Evolutionary conservation across 64 coral and sea anemone species (phyloP), one percentile per base, ranked within the genome.

Genomic region (Platygyra sinensis): DNA sequence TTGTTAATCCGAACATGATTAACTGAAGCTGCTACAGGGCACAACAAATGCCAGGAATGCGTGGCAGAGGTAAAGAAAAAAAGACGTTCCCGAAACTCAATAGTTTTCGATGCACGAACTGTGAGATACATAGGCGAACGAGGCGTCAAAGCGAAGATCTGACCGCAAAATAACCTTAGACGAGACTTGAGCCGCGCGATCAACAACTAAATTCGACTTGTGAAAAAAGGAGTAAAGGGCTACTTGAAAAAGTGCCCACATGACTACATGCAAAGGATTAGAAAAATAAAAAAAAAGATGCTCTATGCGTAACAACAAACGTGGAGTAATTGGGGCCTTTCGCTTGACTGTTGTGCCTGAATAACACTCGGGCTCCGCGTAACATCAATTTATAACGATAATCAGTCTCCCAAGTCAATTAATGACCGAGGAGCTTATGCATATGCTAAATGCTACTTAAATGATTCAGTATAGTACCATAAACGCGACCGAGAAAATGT

Each of bases 391-490:
- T 36, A 32, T 32, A 85, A 22, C 60, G 60, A 85, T 85, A 85
- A 18, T 65, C 81, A 19, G 28, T n/a, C n/a, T n/a, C n/a, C n/a
- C n/a, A n/a, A n/a, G 57, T 82, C 79, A 82, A 82, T 22, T 82
- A 8, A 16, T 60, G 57, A 22, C 79, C 79, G 30, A 82, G 79
- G 22, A 82, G 54, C 59, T 62, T 64, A 62, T 82, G 79, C 50
- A 82, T 60, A 62, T 82, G 79, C 30, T 82, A 64, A 15, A 82
- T 57, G 50, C 14, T 62, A 82, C 79, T 82, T 14, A 82, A 17
- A 29, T 82, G 79, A 30, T 82, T 82, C n/a, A 60, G 55, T 4
- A 82, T 82, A 60, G 79, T 82, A 62, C 54, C 79, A 29, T 82
- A 82, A 24, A 30, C 79, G 10, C 79, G 79, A 30, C 57, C 79